A percentile compares a stretch with the other conserved stretches of the same genome.
Evolutionary conservation across 37 sponge, comb jelly and placozoan species (phyloP).

Genomic region (Chondrosia reniformis): DNA sequence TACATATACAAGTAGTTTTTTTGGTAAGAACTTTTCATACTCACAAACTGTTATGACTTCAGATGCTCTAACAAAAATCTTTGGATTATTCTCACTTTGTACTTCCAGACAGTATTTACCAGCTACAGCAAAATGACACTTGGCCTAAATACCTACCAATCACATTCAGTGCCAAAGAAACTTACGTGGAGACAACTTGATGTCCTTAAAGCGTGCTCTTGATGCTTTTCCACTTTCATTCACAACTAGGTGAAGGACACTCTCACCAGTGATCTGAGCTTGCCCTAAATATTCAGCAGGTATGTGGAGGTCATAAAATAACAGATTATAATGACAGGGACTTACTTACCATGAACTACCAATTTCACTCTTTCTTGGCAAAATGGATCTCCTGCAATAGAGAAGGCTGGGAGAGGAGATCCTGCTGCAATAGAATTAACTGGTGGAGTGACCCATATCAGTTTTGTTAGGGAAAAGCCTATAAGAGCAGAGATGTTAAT

Average conservation of each 20-base stretch:
- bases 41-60: constrained; percentile 55
- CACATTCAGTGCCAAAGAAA: neutral
- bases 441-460: constrained; percentile 8
- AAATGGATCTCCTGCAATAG: constrained; percentile 17
- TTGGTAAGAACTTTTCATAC: neutral
- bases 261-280: constrained; percentile 38
- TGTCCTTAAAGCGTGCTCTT: constrained; percentile 48
- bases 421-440: neutral
- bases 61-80: constrained; percentile 20
- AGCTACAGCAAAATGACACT: constrained; percentile 32
- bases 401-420: constrained; percentile 1
- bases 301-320: too few species aligned
- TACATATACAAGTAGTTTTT: neutral
- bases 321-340: too few species aligned
- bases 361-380: constrained; percentile 8
- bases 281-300: too few species aligned
- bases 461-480: neutral
- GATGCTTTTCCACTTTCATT: constrained; percentile 53
- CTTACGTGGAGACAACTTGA: constrained; percentile 54
- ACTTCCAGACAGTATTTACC: constrained; percentile 66
- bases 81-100: constrained; percentile 32
- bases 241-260: constrained; percentile 21
- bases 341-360: constrained; percentile 26
- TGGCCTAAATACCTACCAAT: neutral
- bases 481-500: neutral